Evolutionary conservation across 1,140 invertebrate species (phyloP), one percentile per base, ranked within the genome.

Genomic region (Penaeus vannamei): DNA sequence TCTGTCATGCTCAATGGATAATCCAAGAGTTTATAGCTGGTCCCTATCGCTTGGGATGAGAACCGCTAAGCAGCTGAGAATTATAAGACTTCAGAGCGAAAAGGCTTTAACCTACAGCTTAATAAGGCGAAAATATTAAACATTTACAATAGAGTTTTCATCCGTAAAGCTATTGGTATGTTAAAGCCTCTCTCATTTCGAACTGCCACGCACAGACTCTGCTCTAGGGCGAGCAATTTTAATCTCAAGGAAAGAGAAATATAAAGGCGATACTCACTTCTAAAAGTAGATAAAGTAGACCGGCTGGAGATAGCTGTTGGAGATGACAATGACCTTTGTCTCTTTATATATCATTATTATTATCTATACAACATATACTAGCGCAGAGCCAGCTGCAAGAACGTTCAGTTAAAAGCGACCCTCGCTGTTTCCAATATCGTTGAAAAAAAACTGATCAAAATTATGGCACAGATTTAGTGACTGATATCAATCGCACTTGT

Each of bases 1-100:
- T 77, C 80, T 88, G 87, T 88, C 87, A 88, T 88, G 87, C 87
- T 83, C 87, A 84, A 88, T 88, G 87, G 87, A 77, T 84, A 84
- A 79, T 88, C 72, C 81, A 46, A 76, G 53, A 60, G 77, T 87
- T 87, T 87, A 87, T 87, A 59, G 86, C 80, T 87, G 82, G 79
- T 87, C 86, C 81, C 79, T 87, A 87, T 82, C 77, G 86, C 80
- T 82, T 82, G 64, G 80, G 59, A 87, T 81, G 85, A 87, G 86
- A 69, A 83, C 36, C 79, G 69, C 86, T 87, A 82, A 87, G 86
- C 77, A 82, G 80, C 77, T 87, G 77, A 87, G 77, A 87, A 82
- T 85, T 69, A 85, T 72, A 62, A 32, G 72, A 23, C 53, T 14
- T 36, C 29, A n/a, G 7, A 29, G 29, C 42, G 19, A 76, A 36